phyloP scores from a whole-genome alignment of 2,113 vertebrate species.

The Bubalus kerabau region DNA sequence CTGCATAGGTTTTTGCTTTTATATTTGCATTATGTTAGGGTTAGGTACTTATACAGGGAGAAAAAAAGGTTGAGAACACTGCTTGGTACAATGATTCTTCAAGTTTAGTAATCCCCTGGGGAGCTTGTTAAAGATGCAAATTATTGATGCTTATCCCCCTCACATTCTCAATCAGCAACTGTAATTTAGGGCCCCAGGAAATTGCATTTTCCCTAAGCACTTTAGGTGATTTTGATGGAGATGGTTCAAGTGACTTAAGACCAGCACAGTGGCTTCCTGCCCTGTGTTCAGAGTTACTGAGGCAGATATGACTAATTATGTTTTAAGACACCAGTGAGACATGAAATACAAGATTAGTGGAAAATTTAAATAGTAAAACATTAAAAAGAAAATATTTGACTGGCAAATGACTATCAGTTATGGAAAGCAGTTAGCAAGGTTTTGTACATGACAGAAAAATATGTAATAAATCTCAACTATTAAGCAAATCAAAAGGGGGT shows the following conservation, averaged over 20 bases:
- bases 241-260: not conserved
- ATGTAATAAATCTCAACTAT: not conserved
- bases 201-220: not conserved
- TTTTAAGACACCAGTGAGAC: not conserved
- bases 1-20: not conserved
- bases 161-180: not conserved
- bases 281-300: not conserved
- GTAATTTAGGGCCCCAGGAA: not conserved
- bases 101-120: not conserved
- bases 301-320: not conserved
- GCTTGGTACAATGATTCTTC: not conserved
- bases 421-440: not conserved
- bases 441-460: not conserved
- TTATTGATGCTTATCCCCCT: not conserved
- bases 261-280: not conserved
- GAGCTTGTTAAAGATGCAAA: not conserved
- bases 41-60: not conserved
- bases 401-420: not conserved
- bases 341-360: not conserved
- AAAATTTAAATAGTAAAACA: not conserved
- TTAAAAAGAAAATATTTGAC: not conserved
- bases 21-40: not conserved
- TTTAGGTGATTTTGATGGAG: not conserved
- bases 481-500: not conserved
- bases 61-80: not conserved